Evolutionary conservation across 2,888 invertebrate species (phyloP).

Genomic region (Tridacna gigas): DNA sequence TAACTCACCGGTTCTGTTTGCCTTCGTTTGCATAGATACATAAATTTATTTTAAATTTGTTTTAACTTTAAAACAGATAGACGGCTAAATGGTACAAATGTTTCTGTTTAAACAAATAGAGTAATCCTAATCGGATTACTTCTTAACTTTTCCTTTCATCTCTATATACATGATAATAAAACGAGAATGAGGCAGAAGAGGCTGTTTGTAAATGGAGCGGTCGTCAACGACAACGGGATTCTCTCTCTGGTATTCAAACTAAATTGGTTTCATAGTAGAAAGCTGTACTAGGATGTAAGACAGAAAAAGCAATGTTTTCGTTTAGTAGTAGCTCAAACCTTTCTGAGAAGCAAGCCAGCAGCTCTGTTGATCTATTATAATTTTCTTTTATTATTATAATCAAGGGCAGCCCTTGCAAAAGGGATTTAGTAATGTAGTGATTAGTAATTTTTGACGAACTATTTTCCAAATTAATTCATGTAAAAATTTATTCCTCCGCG

Average conservation of each 20-base stretch:
- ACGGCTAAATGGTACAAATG: slow-evolving; percentile 60
- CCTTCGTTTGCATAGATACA: slow-evolving; percentile 55
- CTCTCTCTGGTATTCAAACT: slow-evolving; percentile 2
- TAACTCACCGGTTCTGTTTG: slow-evolving; percentile 13
- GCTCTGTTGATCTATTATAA: too few species aligned
- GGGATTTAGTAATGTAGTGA: too few species aligned
- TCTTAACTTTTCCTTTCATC: slow-evolving; percentile 62
- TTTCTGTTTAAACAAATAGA: slow-evolving; percentile 62
- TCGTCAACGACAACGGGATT: slow-evolving; percentile 20
- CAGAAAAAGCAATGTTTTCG: too few species aligned
- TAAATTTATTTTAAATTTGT: slow-evolving; percentile 59
- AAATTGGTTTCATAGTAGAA: too few species aligned
- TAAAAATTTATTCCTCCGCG: too few species aligned
- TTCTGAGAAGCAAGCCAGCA: too few species aligned
- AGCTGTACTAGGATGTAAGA: too few species aligned
- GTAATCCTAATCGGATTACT: slow-evolving; percentile 57
- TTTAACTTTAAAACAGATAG: slow-evolving; percentile 61
- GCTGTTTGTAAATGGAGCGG: slow-evolving; percentile 43
- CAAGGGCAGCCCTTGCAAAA: too few species aligned
- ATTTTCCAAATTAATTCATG: too few species aligned
- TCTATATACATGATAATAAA: slow-evolving; percentile 59
- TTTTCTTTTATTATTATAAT: too few species aligned
- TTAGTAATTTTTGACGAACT: too few species aligned
- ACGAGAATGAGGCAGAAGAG: slow-evolving; percentile 45
- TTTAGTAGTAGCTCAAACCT: too few species aligned